These are phyloP conservation scores for Morus bassanus DNA, from an alignment of 2,797 vertebrate genomes.

Conservation along the genomic window DNA sequence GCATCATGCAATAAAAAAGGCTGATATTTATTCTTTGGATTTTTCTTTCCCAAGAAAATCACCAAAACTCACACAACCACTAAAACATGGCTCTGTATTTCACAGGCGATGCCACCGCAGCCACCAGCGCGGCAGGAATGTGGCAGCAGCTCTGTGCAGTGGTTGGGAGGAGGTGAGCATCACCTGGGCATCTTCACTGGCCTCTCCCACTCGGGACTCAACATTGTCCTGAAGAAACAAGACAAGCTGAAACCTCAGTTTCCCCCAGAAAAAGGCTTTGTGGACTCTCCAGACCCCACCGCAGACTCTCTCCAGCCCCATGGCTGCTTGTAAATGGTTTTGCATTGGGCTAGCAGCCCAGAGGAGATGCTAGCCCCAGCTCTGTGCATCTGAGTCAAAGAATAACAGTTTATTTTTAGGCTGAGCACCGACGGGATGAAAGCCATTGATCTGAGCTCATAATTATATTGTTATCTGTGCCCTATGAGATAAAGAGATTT, in stretches of 20 bases:
- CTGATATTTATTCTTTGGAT: slow-evolving; percentile 24
- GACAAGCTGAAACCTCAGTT: not conserved
- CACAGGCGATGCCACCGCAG: not conserved
- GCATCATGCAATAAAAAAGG: slow-evolving; percentile 13
- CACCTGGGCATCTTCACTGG: accelerated
- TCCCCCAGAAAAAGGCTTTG: not conserved
- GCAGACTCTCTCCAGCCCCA: not conserved
- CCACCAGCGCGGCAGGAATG: accelerated
- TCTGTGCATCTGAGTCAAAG: not conserved
- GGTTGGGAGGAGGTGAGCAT: not conserved
- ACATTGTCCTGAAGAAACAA: accelerated
- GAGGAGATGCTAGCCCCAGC: not conserved
- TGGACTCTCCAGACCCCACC: not conserved
- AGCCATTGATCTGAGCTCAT: slow-evolving; percentile 19
- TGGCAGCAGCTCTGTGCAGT: not conserved
- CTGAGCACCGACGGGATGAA: not conserved
- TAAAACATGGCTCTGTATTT: not conserved
- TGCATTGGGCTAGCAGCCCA: not conserved
- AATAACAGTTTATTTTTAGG: not conserved
- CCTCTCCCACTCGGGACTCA: accelerated
- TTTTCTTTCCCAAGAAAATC: not conserved
- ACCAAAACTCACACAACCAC: not conserved
- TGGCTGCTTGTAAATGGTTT: accelerated
- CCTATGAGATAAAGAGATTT: slow-evolving; percentile 22
- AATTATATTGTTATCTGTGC: slow-evolving; percentile 18